Conservation (phyloP, 2,113 vertebrate genomes). For the Cinclus cinclus region DNA sequence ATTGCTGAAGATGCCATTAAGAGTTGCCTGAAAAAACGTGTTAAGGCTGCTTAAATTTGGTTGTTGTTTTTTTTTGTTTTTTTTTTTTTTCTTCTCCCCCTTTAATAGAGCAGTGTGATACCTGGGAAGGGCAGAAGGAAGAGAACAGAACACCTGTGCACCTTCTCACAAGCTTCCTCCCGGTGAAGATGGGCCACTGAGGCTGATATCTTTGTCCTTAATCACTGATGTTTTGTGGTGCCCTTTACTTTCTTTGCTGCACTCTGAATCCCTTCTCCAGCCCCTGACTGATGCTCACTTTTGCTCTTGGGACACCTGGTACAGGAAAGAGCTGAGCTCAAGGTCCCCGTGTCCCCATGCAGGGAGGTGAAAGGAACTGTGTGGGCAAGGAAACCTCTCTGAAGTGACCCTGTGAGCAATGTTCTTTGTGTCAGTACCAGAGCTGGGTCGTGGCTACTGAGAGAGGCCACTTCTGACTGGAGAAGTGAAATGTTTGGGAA, state of each 20-base stretch:
- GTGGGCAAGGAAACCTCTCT: neutral
- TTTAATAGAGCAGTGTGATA: neutral
- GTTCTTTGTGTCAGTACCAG: neutral
- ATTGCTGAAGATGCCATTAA: constrained; percentile 62
- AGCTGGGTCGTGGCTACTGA: neutral
- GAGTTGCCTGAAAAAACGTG: constrained; percentile 44
- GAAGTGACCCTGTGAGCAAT: neutral
- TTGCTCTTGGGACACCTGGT: neutral
- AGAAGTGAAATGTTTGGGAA: neutral
- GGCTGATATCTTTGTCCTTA: neutral
- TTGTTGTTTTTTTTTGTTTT: neutral
- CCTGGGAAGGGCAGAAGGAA: constrained; percentile 2
- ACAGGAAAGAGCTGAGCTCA: neutral
- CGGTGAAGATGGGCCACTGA: neutral
- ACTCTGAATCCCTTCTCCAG: neutral
- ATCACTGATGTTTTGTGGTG: neutral
- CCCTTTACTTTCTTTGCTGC: neutral
- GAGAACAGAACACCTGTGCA: neutral
- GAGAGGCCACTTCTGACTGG: fast-evolving
- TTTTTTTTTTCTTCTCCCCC: neutral
- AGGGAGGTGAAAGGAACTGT: neutral
- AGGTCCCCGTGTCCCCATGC: neutral
- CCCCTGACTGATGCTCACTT: neutral
- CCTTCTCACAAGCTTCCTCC: neutral
- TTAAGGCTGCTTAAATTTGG: constrained; percentile 24